Conservation (phyloP, 2,888 invertebrate species). For the Dendrolimus houi region DNA sequence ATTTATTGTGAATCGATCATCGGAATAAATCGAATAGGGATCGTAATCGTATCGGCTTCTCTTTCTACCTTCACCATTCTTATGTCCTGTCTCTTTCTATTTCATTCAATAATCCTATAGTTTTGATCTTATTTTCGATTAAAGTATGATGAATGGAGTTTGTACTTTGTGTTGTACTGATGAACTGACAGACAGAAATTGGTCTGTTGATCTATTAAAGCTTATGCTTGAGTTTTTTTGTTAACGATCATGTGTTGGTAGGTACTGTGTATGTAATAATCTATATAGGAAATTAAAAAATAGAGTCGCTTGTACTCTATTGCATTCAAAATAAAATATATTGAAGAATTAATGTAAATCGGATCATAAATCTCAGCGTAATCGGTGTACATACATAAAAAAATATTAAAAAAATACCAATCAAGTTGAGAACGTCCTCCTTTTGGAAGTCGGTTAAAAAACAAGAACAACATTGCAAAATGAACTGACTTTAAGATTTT, state of each 20-base stretch:
- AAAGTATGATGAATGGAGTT: constrained; percentile 5
- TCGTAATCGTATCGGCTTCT: constrained; percentile 24
- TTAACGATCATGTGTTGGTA: neutral
- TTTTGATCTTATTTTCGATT: constrained; percentile 4
- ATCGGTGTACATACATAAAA: too few relatives aligned
- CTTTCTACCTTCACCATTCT: constrained; percentile 1
- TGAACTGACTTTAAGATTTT: too few relatives aligned
- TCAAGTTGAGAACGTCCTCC: too few relatives aligned
- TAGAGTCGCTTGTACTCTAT: too few relatives aligned
- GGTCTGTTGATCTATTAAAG: neutral
- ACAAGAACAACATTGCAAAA: too few relatives aligned
- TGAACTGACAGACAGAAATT: constrained; percentile 1
- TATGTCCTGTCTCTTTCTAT: neutral
- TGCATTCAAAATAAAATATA: too few relatives aligned
- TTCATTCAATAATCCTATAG: neutral
- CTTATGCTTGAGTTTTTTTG: neutral
- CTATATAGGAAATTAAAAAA: too few relatives aligned
- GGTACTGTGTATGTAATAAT: neutral
- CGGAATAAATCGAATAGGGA: constrained; percentile 33
- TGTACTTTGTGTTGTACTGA: constrained; percentile 4
- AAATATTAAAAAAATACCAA: too few relatives aligned
- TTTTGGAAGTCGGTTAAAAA: too few relatives aligned
- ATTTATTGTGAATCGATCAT: constrained; percentile 58
- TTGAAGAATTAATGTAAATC: too few relatives aligned
- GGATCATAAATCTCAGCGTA: too few relatives aligned